These are phyloP conservation scores for Xiphorhynchus erythropygius DNA, from an alignment of 2,797 vertebrate species.

Conservation along the genomic window DNA sequence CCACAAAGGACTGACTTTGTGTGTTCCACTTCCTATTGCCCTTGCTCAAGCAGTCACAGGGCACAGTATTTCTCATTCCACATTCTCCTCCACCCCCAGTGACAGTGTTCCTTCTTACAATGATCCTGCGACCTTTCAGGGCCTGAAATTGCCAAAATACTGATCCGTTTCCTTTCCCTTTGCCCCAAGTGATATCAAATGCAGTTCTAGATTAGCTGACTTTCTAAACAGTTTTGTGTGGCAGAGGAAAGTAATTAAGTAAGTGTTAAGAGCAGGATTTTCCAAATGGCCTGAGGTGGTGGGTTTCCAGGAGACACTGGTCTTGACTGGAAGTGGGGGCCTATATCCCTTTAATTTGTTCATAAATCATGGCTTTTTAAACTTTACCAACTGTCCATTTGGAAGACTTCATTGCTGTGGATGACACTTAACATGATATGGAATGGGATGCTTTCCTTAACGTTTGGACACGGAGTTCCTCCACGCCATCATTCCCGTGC, in stretches of 20 bases:
- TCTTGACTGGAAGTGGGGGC: not conserved
- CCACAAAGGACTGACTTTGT: not conserved
- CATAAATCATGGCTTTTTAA: not conserved
- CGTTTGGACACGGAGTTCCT: slow-evolving; percentile 10
- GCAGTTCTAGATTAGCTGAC: not conserved
- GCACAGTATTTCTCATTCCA: not conserved
- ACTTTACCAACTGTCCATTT: not conserved
- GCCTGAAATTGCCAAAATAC: not conserved
- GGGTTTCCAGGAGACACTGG: not conserved
- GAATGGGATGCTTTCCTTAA: not conserved
- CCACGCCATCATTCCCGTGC: not conserved
- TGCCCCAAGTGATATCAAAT: not conserved
- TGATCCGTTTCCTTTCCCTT: not conserved
- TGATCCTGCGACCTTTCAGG: not conserved
- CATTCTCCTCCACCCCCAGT: not conserved
- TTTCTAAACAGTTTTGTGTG: not conserved
- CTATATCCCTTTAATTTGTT: not conserved
- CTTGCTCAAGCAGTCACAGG: not conserved
- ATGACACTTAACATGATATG: not conserved
- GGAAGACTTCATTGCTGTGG: not conserved
- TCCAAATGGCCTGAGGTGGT: not conserved
- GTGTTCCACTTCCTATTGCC: not conserved
- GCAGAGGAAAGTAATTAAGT: slow-evolving; percentile 1
- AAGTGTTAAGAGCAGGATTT: not conserved
- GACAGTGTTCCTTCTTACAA: not conserved